These are phyloP conservation scores for Hydrophis major DNA, from an alignment of 2,797 vertebrate species.

Conservation along the genomic window DNA sequence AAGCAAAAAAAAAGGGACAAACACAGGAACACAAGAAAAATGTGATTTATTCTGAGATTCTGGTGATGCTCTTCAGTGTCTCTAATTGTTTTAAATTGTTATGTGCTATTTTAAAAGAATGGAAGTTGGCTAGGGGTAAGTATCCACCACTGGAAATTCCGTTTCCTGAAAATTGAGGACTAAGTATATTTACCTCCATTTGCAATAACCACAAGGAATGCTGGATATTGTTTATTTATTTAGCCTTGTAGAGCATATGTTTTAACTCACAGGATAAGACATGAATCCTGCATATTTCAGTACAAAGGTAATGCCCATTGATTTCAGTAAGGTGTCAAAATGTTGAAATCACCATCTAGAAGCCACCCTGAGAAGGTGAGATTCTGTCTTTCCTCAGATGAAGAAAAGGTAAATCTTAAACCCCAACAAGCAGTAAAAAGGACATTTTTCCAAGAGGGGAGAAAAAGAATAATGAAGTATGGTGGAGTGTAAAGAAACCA, in stretches of 20 bases:
- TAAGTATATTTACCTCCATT: background rate
- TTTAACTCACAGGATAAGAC: background rate
- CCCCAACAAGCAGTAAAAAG: too few species aligned
- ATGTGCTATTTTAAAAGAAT: background rate
- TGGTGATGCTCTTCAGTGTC: background rate
- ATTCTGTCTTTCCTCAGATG: too few species aligned
- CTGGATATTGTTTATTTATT: background rate
- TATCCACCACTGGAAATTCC: background rate
- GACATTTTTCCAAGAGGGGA: too few species aligned
- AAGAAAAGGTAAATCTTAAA: too few species aligned
- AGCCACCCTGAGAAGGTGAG: too few species aligned
- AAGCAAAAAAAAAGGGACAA: conserved; percentile 52
- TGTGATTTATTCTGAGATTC: conserved; percentile 41
- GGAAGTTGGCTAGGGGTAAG: background rate
- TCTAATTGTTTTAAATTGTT: conserved; percentile 36
- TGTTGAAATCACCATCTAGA: background rate
- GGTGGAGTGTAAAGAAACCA: too few species aligned
- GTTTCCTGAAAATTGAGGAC: background rate
- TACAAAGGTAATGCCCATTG: background rate
- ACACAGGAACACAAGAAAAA: conserved; percentile 40
- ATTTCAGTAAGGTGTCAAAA: background rate
- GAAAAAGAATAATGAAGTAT: too few species aligned
- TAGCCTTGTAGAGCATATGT: background rate
- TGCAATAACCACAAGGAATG: background rate
- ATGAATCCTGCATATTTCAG: background rate